These are phyloP conservation scores for Festucalex cinctus DNA, from an alignment of 2,113 vertebrate species.

Conservation along the genomic window DNA sequence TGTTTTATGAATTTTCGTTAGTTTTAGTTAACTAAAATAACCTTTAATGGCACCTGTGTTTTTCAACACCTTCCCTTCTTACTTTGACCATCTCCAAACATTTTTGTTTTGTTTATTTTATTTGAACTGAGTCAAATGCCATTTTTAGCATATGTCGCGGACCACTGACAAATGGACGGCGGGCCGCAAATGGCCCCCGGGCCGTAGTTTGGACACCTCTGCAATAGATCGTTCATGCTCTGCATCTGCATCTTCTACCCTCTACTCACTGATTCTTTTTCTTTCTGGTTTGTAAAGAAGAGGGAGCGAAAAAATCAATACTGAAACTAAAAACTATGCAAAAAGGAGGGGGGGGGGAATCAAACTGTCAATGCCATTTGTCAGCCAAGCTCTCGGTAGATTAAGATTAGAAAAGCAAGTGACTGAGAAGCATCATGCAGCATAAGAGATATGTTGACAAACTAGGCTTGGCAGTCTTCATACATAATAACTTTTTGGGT, in stretches of 20 bases:
- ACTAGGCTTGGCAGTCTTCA: constrained; percentile 90
- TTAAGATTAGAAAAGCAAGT: constrained; percentile 75
- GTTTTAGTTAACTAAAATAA: too few relatives aligned
- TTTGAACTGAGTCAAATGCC: too few relatives aligned
- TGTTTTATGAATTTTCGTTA: too few relatives aligned
- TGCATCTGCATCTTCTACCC: constrained; percentile 38
- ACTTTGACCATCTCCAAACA: too few relatives aligned
- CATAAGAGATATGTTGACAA: constrained; percentile 74
- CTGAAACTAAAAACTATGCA: constrained; percentile 61
- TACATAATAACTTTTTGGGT: constrained; percentile 54
- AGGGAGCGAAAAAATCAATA: constrained; percentile 41
- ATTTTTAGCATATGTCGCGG: too few relatives aligned
- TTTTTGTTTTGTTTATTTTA: too few relatives aligned
- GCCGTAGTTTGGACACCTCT: too few relatives aligned
- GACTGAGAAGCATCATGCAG: constrained; percentile 82
- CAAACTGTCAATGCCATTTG: constrained; percentile 71
- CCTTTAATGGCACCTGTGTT: too few relatives aligned
- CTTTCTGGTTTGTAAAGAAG: constrained; percentile 30
- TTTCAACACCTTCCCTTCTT: too few relatives aligned
- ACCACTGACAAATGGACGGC: too few relatives aligned
- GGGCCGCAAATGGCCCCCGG: too few relatives aligned
- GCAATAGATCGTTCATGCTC: constrained; percentile 31
- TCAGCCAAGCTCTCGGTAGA: constrained; percentile 73
- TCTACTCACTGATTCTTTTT: constrained; percentile 31
- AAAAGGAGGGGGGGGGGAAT: constrained; percentile 65